A percentile compares a stretch with the other conserved stretches of the same genome.
phyloP scores from a whole-genome alignment of 2,797 vertebrate species.

The Dallia pectoralis region DNA sequence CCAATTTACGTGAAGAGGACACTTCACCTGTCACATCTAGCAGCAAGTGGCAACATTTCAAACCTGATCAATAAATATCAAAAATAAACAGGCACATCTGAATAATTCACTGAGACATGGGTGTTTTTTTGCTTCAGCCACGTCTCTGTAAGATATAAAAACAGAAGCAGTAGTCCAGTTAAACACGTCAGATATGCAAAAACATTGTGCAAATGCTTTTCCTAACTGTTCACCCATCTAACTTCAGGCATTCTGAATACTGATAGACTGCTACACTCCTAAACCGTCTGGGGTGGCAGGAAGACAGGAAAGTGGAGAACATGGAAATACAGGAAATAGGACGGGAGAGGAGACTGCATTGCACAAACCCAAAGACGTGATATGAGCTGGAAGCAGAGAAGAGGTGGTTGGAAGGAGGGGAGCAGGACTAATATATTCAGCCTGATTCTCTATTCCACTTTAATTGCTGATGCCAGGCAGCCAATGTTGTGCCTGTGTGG shows the following conservation, averaged over 20 bases:
- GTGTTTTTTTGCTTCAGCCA: not conserved
- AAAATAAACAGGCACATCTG: not conserved
- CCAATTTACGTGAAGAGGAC: not conserved
- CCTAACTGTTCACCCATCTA: not conserved
- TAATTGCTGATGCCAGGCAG: slow-evolving; percentile 42
- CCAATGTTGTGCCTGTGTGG: slow-evolving; percentile 15
- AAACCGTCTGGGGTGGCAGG: slow-evolving; percentile 4
- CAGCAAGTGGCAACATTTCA: not conserved
- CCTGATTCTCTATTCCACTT: slow-evolving; percentile 42
- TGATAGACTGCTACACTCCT: not conserved
- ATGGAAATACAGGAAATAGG: not conserved
- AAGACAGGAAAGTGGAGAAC: slow-evolving; percentile 19
- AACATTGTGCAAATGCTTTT: not conserved
- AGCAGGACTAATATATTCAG: slow-evolving; percentile 36
- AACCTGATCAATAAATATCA: not conserved
- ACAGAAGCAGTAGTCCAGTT: not conserved
- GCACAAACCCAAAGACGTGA: slow-evolving; percentile 10
- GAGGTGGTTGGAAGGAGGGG: not conserved
- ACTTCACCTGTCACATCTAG: not conserved
- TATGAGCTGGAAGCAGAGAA: not conserved
- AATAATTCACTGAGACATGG: not conserved
- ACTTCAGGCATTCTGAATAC: not conserved
- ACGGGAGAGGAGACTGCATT: not conserved
- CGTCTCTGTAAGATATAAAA: not conserved
- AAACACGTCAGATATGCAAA: not conserved